Evolutionary conservation across 1,140 invertebrate genomes (phyloP), one percentile per base, ranked within the genome.

Genomic region (Lasaia peninsularis): DNA sequence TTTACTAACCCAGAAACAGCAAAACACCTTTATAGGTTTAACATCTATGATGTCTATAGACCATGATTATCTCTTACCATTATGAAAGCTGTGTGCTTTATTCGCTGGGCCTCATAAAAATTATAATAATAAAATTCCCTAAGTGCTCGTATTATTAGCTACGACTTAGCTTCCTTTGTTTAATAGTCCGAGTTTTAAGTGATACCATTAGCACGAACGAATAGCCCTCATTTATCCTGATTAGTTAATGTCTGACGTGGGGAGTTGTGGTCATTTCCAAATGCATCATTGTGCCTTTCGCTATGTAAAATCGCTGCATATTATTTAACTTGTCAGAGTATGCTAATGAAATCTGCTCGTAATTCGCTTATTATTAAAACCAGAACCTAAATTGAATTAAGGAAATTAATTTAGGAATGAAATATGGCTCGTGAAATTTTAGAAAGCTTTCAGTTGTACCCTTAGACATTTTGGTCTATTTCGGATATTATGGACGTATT

Each of bases 281-380:
- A 40, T 40, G 35, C 35, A 18, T 40, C 35, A 40, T 40, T 40
- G 35, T 28, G 35, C 35, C 35, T 40, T 40, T 40, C 35, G 16
- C 35, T 2, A 16, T 44, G 37, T 18, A 44, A 37, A 44, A 44
- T 44, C 37, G 37, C 37, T 44, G 37, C 37, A 44, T 44, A 44
- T 44, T 44, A 44, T 44, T 44, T 44, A 44, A 44, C 16, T 44
- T 18, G 16, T 10, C 37, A 11, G 21, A 21, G 24, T 10, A 32
- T 31, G 16, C 56, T 44, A 57, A 21, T 31, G 10, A 49, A 59
- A 49, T 56, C 44, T 48, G 11, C 35, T 6, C 16, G 16, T 44
- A 44, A 12, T 44, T 44, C 18, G 37, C 7, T 44, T 9, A 18
- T 44, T 44, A 14, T 44, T 10, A 40, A 40, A 40, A 40, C 37